Conservation (phyloP, 2,888 invertebrate genomes). For the Drosophila mayaguana region DNA sequence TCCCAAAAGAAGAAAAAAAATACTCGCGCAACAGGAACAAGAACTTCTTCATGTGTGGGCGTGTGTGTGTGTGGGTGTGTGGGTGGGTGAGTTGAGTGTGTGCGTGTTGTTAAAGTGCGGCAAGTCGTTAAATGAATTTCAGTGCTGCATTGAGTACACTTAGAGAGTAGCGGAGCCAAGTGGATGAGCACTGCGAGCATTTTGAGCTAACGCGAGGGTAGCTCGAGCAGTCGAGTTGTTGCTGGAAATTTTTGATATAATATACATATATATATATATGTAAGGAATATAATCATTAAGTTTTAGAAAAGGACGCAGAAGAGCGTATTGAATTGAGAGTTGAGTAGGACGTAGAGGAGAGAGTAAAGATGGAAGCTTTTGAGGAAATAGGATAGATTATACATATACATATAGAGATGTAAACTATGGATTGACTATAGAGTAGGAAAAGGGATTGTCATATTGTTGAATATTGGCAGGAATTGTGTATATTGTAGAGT, state of each 20-base stretch:
- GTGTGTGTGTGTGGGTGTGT: conserved; percentile 20
- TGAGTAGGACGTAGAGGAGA: no score
- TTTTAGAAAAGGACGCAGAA: no score
- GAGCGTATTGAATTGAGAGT: no score
- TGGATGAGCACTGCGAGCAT: conserved; percentile 67
- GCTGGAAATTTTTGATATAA: neutral
- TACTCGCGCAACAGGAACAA: conserved; percentile 67
- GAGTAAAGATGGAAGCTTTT: no score
- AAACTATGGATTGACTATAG: no score
- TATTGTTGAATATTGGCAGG: no score
- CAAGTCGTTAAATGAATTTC: conserved; percentile 81
- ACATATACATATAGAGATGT: no score
- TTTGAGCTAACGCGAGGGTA: conserved; percentile 39
- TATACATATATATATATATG: no score
- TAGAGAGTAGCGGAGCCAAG: conserved; percentile 69
- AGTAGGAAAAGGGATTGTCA: no score
- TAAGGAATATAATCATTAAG: no score
- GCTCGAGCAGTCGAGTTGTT: neutral
- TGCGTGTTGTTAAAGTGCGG: conserved; percentile 70
- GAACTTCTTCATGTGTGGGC: conserved; percentile 31
- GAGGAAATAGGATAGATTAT: no score
- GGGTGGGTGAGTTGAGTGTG: conserved; percentile 28
- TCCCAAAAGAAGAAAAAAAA: conserved; percentile 12
- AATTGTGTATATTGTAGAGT: no score
- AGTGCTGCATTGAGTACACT: conserved; percentile 74